These are phyloP conservation scores for Paguma larvata DNA, from an alignment of 2,797 vertebrate genomes.

Conservation along the genomic window DNA sequence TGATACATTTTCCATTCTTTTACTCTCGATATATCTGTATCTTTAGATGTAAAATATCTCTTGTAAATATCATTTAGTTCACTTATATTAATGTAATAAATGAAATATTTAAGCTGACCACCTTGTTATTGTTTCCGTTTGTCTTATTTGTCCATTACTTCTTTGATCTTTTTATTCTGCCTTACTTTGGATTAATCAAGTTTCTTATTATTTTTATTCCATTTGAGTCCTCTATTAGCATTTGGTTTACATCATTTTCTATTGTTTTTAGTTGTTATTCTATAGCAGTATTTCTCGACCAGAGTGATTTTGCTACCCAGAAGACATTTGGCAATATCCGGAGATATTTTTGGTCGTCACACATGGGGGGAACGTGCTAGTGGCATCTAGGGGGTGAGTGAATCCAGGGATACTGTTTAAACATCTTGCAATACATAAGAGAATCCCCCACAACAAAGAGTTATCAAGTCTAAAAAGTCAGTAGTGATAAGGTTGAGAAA, in stretches of 20 bases:
- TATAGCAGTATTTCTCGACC: neutral
- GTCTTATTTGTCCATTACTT: slow-evolving; percentile 12
- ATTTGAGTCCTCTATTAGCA: neutral
- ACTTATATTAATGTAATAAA: slow-evolving; percentile 14
- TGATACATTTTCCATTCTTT: neutral
- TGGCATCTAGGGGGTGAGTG: neutral
- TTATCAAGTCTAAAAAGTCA: neutral
- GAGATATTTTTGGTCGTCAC: neutral
- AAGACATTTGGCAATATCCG: neutral
- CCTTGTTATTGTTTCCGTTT: neutral
- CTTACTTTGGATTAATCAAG: neutral
- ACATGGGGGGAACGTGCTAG: neutral
- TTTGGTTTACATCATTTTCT: slow-evolving; percentile 33
- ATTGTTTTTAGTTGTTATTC: slow-evolving; percentile 5
- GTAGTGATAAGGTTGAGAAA: neutral
- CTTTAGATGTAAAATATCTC: neutral
- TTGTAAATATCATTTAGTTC: slow-evolving; percentile 12
- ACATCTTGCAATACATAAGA: neutral
- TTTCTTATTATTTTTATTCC: slow-evolving; percentile 6
- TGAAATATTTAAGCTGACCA: neutral
- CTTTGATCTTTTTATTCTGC: neutral
- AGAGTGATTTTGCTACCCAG: neutral
- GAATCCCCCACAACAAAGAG: neutral
- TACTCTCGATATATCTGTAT: neutral
- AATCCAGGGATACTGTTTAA: neutral